Evolutionary conservation across 2,113 vertebrate species (phyloP), one percentile per base, ranked within the genome.

Genomic region (Patagioenas fasciata): DNA sequence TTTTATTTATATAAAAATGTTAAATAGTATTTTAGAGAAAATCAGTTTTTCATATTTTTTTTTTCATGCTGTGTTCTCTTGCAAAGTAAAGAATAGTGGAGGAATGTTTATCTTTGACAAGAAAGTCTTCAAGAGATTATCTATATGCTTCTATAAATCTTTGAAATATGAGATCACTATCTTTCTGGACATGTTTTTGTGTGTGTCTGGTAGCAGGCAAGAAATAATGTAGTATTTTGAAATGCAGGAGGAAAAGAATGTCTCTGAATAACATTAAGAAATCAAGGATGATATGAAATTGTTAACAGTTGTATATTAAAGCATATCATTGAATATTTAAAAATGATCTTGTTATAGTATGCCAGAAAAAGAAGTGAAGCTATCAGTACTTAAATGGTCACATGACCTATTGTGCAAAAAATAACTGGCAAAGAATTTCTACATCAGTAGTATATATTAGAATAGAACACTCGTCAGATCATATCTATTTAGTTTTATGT

Each of bases 391-490:
- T 72, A 47, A 42, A n/a, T 57, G 31, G 28, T 62, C 31, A 81
- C 28, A 13, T 77, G 54, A 16, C 31, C 38, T 80, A n/a, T 57
- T 50, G 11, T 80, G 57, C 31, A 69, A 75, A 65, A 85, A 25
- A 58, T 67, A 73, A 36, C 31, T 21, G 21, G 28, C 24, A 48
- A 47, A 83, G 5, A 74, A 36, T 38, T 56, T 82, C 93, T 69
- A 36, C 47, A 10, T 64, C 34, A 47, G 44, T 47, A 19, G 44
- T 47, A 18, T 47, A 19, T 47, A 47, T 47, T 47, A 47, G 89
- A 96, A 96, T 94, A 90, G 90, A 90, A 96, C 84, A 80, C 74
- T 96, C 96, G 87, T 58, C 60, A 69, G 82, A 56, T 72, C 57
- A 74, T 70, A 95, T 84, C 65, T 78, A n/a, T 75, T 70, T 70